These are phyloP conservation scores for Camptogramma bilineatum DNA, from an alignment of 2,888 invertebrate genomes.

Conservation along the genomic window DNA sequence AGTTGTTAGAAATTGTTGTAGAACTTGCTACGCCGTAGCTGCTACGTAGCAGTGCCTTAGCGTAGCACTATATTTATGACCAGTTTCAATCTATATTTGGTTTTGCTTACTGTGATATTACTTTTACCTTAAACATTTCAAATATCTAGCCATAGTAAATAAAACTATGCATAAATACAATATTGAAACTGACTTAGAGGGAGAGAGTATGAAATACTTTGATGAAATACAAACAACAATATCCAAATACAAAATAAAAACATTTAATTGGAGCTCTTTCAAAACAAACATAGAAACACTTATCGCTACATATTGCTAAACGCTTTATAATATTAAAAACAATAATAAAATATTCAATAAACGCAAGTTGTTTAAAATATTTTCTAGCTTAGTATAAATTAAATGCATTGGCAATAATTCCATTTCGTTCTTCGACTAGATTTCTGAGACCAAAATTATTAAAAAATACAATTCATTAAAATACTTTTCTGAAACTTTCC, in stretches of 20 bases:
- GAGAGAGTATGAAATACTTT: too few relatives aligned
- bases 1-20: too few relatives aligned
- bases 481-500: neutral
- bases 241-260: slow-evolving; percentile 74
- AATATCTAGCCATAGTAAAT: too few relatives aligned
- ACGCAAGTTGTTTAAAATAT: slow-evolving; percentile 12
- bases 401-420: slow-evolving; percentile 41
- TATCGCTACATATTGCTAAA: slow-evolving; percentile 49
- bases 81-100: too few relatives aligned
- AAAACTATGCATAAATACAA: too few relatives aligned
- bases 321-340: slow-evolving; percentile 45
- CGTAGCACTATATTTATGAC: too few relatives aligned
- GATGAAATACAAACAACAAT: slow-evolving; percentile 53
- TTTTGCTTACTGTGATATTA: too few relatives aligned
- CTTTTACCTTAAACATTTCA: too few relatives aligned
- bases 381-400: slow-evolving; percentile 19
- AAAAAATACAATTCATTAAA: slow-evolving; percentile 4
- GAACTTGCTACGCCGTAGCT: too few relatives aligned
- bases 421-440: slow-evolving; percentile 39
- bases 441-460: slow-evolving; percentile 25
- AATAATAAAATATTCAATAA: slow-evolving; percentile 33
- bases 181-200: too few relatives aligned
- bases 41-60: too few relatives aligned
- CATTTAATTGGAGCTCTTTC: slow-evolving; percentile 64
- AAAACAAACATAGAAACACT: slow-evolving; percentile 59